phyloP scores from a whole-genome alignment of 2,797 vertebrate species.

The Alfaro cultratus region DNA sequence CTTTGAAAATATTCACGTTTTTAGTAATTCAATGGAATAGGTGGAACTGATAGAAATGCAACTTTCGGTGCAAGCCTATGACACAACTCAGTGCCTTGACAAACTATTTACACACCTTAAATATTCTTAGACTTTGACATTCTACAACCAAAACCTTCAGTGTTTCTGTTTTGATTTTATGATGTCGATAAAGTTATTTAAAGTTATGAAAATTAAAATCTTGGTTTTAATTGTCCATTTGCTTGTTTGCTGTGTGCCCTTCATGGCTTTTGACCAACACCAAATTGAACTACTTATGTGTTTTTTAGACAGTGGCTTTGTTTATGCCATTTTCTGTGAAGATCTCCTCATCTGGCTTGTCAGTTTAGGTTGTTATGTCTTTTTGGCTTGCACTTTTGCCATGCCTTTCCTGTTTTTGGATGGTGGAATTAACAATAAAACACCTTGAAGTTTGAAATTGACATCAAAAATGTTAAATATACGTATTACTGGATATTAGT shows the following conservation, averaged over 20 bases:
- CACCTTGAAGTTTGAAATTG: neutral
- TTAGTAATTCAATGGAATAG: constrained; percentile 10
- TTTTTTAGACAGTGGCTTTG: neutral
- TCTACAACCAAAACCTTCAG: neutral
- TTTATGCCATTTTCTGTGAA: neutral
- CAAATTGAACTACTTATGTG: neutral
- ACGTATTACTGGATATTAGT: neutral
- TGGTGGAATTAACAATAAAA: neutral
- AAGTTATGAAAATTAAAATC: neutral
- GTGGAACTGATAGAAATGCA: constrained; percentile 43
- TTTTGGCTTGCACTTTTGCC: neutral
- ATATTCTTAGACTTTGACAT: neutral
- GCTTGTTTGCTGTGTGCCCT: neutral
- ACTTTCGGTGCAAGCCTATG: constrained; percentile 34
- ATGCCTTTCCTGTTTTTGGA: neutral
- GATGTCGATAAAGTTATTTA: neutral
- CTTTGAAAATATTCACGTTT: constrained; percentile 38
- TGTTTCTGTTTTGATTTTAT: neutral
- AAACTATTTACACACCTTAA: neutral
- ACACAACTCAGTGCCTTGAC: neutral
- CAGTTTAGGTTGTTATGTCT: neutral
- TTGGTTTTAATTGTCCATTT: neutral
- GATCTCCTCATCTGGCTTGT: neutral
- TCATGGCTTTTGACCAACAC: neutral
- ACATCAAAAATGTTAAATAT: neutral